phyloP scores from a whole-genome alignment of 92 coral and sea anemone genomes.

The Heteractis magnifica region DNA sequence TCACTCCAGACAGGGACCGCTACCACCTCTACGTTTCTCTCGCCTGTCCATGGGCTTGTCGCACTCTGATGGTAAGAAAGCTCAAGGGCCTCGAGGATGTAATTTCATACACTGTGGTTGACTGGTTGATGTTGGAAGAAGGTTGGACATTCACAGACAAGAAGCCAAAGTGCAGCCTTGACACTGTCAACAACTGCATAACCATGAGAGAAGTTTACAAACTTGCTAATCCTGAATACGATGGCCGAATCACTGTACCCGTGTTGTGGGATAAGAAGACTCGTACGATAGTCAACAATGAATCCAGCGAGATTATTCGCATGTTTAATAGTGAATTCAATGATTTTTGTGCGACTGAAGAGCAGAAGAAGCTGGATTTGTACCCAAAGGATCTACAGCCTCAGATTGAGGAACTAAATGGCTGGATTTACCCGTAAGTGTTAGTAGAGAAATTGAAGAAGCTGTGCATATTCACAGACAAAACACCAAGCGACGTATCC shows the following conservation, averaged over 20 bases:
- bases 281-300: conserved; percentile 74
- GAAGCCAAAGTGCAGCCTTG: conserved; percentile 73
- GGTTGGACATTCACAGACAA: conserved; percentile 80
- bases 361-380: conserved; percentile 70
- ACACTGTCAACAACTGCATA: conserved; percentile 70
- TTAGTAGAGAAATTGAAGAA: too few species aligned
- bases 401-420: conserved; percentile 74
- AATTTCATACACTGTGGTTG: conserved; percentile 72
- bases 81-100: conserved; percentile 79
- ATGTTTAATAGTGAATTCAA: conserved; percentile 83
- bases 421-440: conserved; percentile 86
- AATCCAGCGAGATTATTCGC: conserved; percentile 85
- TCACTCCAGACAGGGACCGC: conserved; percentile 73
- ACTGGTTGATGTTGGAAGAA: conserved; percentile 54
- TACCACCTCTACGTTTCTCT: conserved; percentile 79
- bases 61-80: conserved; percentile 64
- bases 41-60: conserved; percentile 93
- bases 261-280: conserved; percentile 79
- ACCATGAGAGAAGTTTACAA: conserved; percentile 71
- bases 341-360: conserved; percentile 71
- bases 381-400: conserved; percentile 63
- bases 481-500: too few species aligned
- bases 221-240: conserved; percentile 56
- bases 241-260: conserved; percentile 73
- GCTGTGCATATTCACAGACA: too few species aligned